Evolutionary conservation across 1,140 invertebrate species (phyloP).

Genomic region (Cardiocondyla obscurior): DNA sequence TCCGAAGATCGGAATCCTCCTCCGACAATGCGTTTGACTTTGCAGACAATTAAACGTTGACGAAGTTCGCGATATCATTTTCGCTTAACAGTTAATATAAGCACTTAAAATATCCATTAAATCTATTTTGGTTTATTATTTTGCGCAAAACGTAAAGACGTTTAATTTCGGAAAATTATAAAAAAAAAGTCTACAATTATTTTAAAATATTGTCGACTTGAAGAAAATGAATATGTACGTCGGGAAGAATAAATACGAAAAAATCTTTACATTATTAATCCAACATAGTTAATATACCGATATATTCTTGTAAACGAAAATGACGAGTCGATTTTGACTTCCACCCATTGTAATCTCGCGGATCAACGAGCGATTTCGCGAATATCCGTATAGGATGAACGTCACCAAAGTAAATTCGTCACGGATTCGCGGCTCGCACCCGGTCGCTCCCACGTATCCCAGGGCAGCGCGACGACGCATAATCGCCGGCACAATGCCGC

Average conservation of each 20-base stretch:
- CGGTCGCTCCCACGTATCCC: constrained; percentile 48
- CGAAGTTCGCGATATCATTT: neutral
- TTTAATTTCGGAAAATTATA: neutral
- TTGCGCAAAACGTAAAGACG: neutral
- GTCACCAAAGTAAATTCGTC: constrained; percentile 51
- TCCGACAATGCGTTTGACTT: constrained; percentile 19
- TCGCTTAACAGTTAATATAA: neutral
- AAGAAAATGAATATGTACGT: neutral
- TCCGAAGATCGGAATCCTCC: constrained; percentile 1
- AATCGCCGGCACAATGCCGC: constrained; percentile 45
- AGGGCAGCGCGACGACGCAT: neutral
- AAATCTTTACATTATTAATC: neutral
- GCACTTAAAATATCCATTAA: neutral
- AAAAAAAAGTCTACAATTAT: neutral
- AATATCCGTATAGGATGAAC: constrained; percentile 17
- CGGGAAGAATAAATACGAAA: neutral
- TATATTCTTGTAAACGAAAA: neutral
- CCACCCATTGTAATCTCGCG: constrained; percentile 30
- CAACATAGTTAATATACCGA: neutral
- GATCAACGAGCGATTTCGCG: constrained; percentile 38
- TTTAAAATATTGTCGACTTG: neutral
- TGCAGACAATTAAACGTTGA: constrained; percentile 26
- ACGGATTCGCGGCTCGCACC: constrained; percentile 40
- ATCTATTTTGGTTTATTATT: neutral
- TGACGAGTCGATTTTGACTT: neutral